Evolutionary conservation across 2,113 vertebrate genomes (phyloP), one percentile per base, ranked within the genome.

Genomic region (Centropus bengalensis): DNA sequence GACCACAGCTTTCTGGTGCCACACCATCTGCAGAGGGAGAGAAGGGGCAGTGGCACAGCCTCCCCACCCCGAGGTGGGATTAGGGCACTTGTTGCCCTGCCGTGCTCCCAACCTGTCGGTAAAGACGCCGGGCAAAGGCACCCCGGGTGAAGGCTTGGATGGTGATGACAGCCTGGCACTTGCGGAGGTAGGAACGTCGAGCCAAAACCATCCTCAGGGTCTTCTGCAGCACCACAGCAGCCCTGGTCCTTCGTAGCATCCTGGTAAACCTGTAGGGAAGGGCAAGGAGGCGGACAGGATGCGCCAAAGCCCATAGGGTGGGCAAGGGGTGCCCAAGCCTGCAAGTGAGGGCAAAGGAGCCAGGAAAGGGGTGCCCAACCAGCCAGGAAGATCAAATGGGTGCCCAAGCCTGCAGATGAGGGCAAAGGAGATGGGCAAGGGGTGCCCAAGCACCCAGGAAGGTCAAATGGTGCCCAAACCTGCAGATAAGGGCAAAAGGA

Each of bases 111-210:
- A 98, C 98, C 98, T 52, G 94, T 49, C 33, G 76, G 95, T 97
- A 95, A n/a, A 45, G 60, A 14, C 63, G 75, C 10, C 97, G 95
- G 22, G 96, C 96, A 85, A 97, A 91, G 8, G 69, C 94, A 47
- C 98, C 98, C 21, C 96, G 96, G 87, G 94, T 64, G n/a, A 97
- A 98, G 51, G 98, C 98, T 90, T 98, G 98, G 91, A 98, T 97
- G 70, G 97, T 98, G 96, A 98, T 0, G 2, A 92, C 81, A 86
- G 98, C 98, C 80, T 74, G 91, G 44, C 79, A 73, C 20, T 92
- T 79, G 58, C 73, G 59, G 38, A 96, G 91, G 93, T 97, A 98
- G 32, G 92, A 59, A 58, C 85, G 92, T 13, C 94, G 88, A 78
- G 98, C 96, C 68, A 91, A 58, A 81, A 96, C 62, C 98, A 98